Evolutionary conservation across 2,888 invertebrate species (phyloP).

Genomic region (Xestobium rufovillosum): DNA sequence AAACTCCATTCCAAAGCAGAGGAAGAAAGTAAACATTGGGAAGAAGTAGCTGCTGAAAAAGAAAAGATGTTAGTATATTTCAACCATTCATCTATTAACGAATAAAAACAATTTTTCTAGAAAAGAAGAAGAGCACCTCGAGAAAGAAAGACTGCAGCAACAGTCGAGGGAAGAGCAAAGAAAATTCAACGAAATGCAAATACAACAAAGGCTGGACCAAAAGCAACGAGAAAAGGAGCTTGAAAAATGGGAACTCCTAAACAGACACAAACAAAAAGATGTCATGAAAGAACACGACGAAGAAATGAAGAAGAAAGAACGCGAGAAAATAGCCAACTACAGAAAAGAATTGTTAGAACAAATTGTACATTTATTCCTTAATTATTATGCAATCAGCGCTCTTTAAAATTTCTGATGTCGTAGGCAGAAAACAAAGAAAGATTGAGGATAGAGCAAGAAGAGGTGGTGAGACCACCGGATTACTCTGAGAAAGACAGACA

Average conservation of each 20-base stretch:
- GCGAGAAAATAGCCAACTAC: conserved; percentile 42
- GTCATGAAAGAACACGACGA: conserved; percentile 44
- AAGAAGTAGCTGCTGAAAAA: no score
- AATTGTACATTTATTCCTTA: no score
- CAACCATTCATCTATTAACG: no score
- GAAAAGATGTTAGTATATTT: no score
- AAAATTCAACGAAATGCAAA: conserved; percentile 33
- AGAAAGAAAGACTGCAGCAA: no score
- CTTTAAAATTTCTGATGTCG: no score
- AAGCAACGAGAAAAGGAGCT: conserved; percentile 42
- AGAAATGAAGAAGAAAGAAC: conserved; percentile 38
- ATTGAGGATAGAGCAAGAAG: conserved; percentile 5
- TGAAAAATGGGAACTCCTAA: conserved; percentile 50
- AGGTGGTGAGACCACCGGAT: background rate
- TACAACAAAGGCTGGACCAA: conserved; percentile 34
- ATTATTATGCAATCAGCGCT: no score
- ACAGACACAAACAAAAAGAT: conserved; percentile 51
- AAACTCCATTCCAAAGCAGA: no score
- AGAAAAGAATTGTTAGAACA: conserved; percentile 44
- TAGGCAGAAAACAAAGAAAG: background rate
- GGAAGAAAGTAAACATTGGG: no score
- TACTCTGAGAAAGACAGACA: conserved; percentile 7
- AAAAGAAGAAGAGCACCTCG: no score
- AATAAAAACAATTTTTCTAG: no score
- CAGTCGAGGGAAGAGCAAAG: no score